Base-by-base conservation (phyloP, 1,140 invertebrate species). In the Galleria mellonella region DNA sequence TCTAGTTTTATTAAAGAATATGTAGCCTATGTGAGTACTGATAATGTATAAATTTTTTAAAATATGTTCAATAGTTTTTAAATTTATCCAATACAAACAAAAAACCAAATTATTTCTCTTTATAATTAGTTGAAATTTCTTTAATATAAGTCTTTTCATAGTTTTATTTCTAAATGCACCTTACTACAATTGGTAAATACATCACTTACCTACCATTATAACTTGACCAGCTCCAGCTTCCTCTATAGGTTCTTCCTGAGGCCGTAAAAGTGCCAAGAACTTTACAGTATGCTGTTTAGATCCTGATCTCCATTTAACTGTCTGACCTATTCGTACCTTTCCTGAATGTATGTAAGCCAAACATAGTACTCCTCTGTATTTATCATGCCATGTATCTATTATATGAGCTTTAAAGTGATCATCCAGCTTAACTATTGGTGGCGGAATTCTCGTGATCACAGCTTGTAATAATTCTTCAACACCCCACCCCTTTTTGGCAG, bases 361-460 rank as follows among this genome's bases (percentile, higher is more conserved):
- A 50, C 92, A 90, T 49, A 98, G 87, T 0, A 93, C 92, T 5
- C 98, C 98, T 77, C 91, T 91, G 73, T 94, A 97, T 52, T 91
- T 91, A 72, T 98, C 94, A 86, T 92, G 98, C 94, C 96, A 98
- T 33, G 94, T 97, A 76, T 99, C 98, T 87, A 98, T 98, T 32
- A 98, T 84, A 11, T 98, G 81, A 0, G 93, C 95, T 72, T 91
- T 91, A 32, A 98, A 91, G 12, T 92, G 88, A 13, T 87, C 87
- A 6, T 89, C 63, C 47, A 87, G 72, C 42, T 88, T 58, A 4
- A 89, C 91, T 11, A 71, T 53, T 3, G 97, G 97, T 27, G 92
- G 88, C 30, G 96, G 96, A 64, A 98, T 91, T 72, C 86, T 87
- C 56, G 92, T 88, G 39, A 98, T 90, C 5, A 98, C 87, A 7